Evolutionary conservation across 2,113 vertebrate species (phyloP).

Genomic region (Aramus guarauna): DNA sequence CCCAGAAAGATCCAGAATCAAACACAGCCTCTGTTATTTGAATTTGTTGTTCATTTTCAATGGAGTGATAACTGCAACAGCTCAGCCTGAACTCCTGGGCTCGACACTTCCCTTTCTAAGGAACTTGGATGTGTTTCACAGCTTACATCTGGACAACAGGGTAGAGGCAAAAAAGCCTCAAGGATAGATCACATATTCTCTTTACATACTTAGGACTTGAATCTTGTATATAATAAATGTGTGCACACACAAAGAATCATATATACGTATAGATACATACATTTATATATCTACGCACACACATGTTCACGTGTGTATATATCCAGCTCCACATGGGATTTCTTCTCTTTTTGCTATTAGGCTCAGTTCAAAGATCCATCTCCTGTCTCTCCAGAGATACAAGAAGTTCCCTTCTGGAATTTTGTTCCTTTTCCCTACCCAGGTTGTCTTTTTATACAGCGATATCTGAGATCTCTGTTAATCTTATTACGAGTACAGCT

Average conservation of each 20-base stretch:
- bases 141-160: constrained; percentile 29
- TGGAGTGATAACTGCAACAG: constrained; percentile 32
- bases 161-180: not conserved
- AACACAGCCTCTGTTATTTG: not conserved
- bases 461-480: not conserved
- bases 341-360: not conserved
- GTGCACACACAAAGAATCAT: not conserved
- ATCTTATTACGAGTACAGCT: not conserved
- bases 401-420: not conserved
- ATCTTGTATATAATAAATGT: not conserved
- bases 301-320: not conserved
- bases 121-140: constrained; percentile 22
- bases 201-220: not conserved
- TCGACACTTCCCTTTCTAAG: not conserved
- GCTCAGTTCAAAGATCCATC: not conserved
- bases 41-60: constrained; percentile 47
- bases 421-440: not conserved
- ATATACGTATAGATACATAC: not conserved
- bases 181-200: not conserved
- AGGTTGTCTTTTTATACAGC: not conserved
- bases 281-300: not conserved
- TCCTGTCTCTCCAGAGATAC: not conserved
- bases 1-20: not conserved
- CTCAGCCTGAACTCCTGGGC: not conserved
- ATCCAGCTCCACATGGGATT: not conserved